A percentile compares a stretch with the other conserved stretches of the same genome.
Conservation (phyloP, 2,797 vertebrate species). For the Hypotaenidia philippensis region DNA sequence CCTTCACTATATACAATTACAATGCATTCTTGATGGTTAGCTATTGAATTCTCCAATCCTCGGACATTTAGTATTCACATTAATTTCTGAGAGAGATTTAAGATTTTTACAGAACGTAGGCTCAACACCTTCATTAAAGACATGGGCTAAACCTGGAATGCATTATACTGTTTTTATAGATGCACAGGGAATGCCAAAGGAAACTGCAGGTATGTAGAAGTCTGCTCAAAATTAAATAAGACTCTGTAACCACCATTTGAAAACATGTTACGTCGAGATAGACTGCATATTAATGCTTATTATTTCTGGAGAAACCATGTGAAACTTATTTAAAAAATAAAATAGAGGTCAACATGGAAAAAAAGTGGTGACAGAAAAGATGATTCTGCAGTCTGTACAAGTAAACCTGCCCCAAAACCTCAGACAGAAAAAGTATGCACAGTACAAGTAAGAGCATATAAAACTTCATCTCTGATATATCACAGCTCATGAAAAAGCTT, state of each 20-base stretch:
- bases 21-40: background rate
- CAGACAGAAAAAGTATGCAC: background rate
- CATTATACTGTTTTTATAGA: background rate
- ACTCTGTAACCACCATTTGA: background rate
- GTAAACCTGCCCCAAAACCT: background rate
- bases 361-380: background rate
- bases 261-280: background rate
- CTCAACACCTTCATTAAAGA: background rate
- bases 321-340: background rate
- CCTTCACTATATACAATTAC: background rate
- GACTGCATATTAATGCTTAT: background rate
- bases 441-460: background rate
- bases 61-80: background rate
- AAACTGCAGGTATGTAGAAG: background rate
- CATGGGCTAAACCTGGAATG: conserved; percentile 23
- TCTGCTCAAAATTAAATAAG: conserved; percentile 12
- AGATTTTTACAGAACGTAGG: background rate
- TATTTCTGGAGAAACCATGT: background rate
- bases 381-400: background rate
- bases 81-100: conserved; percentile 3
- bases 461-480: background rate
- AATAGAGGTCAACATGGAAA: background rate
- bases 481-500: background rate
- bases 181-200: background rate
- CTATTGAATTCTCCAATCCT: background rate